These are phyloP conservation scores for Schizothorax lantsangensis DNA, from an alignment of 2,797 vertebrate species.

Conservation along the genomic window DNA sequence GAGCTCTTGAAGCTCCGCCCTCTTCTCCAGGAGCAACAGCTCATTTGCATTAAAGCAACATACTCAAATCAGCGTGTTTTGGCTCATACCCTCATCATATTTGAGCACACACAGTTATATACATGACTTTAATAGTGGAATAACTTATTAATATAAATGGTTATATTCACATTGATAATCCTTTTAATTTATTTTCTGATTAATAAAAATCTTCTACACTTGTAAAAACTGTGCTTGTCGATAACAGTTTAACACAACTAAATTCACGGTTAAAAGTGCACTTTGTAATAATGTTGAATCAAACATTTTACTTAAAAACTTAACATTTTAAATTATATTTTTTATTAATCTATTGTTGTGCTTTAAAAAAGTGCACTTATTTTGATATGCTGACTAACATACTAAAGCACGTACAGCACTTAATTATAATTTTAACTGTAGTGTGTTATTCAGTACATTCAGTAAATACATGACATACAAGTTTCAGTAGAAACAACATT, in stretches of 20 bases:
- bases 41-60: no score
- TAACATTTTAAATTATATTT: not conserved
- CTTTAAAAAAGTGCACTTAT: not conserved
- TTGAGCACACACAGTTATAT: not conserved
- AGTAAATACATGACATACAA: not conserved
- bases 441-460: not conserved
- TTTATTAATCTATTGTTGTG: not conserved
- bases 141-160: no score
- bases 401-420: not conserved
- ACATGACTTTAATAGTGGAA: not conserved
- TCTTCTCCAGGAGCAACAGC: no score
- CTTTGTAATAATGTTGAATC: not conserved
- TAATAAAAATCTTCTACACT: not conserved
- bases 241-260: not conserved
- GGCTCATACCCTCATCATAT: no score
- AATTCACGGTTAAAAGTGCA: not conserved
- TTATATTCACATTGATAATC: not conserved
- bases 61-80: no score
- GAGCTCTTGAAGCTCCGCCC: no score
- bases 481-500: not conserved
- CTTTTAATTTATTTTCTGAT: not conserved
- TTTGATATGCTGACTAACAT: not conserved
- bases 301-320: not conserved
- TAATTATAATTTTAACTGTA: no score
- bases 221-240: not conserved